phyloP scores from a whole-genome alignment of 2,888 invertebrate species.

The Empis stercorea region DNA sequence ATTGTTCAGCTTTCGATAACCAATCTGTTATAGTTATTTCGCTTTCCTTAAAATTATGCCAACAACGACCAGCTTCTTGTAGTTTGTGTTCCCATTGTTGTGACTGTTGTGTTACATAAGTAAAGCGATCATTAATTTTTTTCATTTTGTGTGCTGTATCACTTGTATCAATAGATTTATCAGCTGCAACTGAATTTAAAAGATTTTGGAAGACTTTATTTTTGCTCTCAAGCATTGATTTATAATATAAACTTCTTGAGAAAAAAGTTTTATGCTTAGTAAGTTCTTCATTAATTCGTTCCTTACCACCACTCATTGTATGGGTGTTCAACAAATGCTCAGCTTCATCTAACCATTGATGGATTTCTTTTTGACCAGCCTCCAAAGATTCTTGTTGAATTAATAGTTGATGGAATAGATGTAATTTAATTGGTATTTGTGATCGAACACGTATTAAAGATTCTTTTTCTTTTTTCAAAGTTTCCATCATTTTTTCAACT shows the following conservation, averaged over 20 bases:
- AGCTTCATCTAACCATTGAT: conserved; percentile 74
- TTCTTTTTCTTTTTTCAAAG: conserved; percentile 79
- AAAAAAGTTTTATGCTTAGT: conserved; percentile 79
- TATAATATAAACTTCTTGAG: conserved; percentile 78
- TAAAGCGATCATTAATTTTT: conserved; percentile 72
- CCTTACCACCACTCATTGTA: conserved; percentile 50
- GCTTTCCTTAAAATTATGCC: conserved; percentile 72
- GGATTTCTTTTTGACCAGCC: conserved; percentile 73
- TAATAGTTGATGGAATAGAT: conserved; percentile 67
- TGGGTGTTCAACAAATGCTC: conserved; percentile 54
- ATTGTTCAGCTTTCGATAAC: conserved; percentile 70
- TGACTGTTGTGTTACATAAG: conserved; percentile 59
- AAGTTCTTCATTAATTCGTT: conserved; percentile 59
- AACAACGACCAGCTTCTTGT: conserved; percentile 64
- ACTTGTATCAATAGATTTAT: conserved; percentile 60
- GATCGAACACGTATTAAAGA: conserved; percentile 73
- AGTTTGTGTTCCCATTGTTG: conserved; percentile 67
- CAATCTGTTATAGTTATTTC: conserved; percentile 73
- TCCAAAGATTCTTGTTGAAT: conserved; percentile 86
- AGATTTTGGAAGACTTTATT: conserved; percentile 86
- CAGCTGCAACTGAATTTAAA: conserved; percentile 60
- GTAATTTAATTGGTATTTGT: conserved; percentile 66
- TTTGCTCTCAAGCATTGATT: conserved; percentile 87
- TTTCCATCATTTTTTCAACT: conserved; percentile 80
- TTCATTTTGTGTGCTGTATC: conserved; percentile 60